Conservation (phyloP, 2,888 invertebrate species). For the Crossocerus cetratus region DNA sequence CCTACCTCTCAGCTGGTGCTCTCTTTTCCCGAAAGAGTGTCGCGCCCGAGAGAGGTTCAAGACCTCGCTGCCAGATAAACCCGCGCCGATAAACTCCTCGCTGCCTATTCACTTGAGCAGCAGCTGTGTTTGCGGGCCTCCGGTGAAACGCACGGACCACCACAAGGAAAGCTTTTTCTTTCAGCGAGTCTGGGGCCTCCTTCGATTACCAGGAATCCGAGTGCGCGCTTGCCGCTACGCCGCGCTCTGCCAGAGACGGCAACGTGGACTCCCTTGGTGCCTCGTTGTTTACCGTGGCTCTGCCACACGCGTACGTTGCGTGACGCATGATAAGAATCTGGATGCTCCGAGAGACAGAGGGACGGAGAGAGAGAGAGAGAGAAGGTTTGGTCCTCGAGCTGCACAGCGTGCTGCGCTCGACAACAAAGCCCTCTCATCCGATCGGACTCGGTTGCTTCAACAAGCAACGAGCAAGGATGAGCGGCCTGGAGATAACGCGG, state of each 20-base stretch:
- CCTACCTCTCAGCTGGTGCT: not conserved
- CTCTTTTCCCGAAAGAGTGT: slow-evolving; percentile 28
- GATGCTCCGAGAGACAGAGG: not conserved
- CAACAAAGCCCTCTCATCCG: slow-evolving; percentile 27
- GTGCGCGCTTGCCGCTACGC: not conserved
- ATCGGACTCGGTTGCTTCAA: not conserved
- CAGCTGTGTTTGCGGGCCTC: slow-evolving; percentile 33
- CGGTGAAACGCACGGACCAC: slow-evolving; percentile 7
- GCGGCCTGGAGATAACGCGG: slow-evolving; percentile 24
- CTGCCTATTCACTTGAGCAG: slow-evolving; percentile 15
- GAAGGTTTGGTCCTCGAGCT: not conserved
- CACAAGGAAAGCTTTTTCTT: not conserved
- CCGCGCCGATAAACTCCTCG: slow-evolving; percentile 27
- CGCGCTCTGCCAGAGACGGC: not conserved
- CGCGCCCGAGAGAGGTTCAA: slow-evolving; percentile 30
- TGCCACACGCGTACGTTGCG: slow-evolving; percentile 7
- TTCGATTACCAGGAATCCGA: not conserved
- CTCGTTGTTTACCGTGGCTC: slow-evolving; percentile 14
- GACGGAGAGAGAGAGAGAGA: slow-evolving; percentile 4
- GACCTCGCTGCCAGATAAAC: slow-evolving; percentile 29
- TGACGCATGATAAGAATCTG: slow-evolving; percentile 34
- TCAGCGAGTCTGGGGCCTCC: no score
- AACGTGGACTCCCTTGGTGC: not conserved
- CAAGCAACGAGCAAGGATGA: no score
- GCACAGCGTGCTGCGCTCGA: not conserved